phyloP scores from a whole-genome alignment of 1,140 invertebrate species.

The Lordiphosa collinella region DNA sequence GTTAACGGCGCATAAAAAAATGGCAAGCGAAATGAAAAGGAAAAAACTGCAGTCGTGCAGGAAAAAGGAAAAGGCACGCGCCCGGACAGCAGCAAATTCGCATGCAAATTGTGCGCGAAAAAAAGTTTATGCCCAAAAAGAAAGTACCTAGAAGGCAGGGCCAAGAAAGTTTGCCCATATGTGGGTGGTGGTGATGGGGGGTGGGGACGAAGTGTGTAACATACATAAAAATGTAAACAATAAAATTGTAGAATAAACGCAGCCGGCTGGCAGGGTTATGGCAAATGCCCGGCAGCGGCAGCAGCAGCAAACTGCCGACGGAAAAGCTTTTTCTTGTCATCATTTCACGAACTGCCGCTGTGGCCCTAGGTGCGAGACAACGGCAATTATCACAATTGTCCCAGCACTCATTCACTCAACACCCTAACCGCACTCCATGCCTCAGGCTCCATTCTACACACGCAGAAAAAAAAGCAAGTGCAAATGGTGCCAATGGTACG shows the following conservation, averaged over 20 bases:
- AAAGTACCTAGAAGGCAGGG: constrained; percentile 33
- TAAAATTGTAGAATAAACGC: constrained; percentile 75
- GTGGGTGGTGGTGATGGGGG: neutral
- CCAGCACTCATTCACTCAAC: constrained; percentile 50
- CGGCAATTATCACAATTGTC: constrained; percentile 77
- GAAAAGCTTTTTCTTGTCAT: constrained; percentile 76
- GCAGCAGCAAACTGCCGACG: constrained; percentile 59
- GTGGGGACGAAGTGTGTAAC: neutral
- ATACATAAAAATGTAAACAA: constrained; percentile 65
- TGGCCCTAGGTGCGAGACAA: constrained; percentile 66
- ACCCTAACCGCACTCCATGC: neutral
- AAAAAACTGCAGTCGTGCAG: constrained; percentile 59
- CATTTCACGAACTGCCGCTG: constrained; percentile 65
- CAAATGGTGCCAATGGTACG: constrained; percentile 4
- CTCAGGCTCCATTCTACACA: neutral
- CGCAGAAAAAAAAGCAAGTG: constrained; percentile 14
- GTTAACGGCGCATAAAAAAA: constrained; percentile 76
- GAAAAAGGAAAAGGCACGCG: constrained; percentile 76
- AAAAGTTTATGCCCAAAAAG: constrained; percentile 11
- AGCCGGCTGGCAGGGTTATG: constrained; percentile 6
- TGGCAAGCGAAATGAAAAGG: constrained; percentile 47
- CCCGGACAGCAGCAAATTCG: constrained; percentile 74
- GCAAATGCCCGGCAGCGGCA: constrained; percentile 20
- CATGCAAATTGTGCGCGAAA: constrained; percentile 76
- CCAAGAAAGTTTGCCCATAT: constrained; percentile 58